Base-by-base conservation (phyloP, 2,888 invertebrate species). In the Oxystoma pomonae region DNA sequence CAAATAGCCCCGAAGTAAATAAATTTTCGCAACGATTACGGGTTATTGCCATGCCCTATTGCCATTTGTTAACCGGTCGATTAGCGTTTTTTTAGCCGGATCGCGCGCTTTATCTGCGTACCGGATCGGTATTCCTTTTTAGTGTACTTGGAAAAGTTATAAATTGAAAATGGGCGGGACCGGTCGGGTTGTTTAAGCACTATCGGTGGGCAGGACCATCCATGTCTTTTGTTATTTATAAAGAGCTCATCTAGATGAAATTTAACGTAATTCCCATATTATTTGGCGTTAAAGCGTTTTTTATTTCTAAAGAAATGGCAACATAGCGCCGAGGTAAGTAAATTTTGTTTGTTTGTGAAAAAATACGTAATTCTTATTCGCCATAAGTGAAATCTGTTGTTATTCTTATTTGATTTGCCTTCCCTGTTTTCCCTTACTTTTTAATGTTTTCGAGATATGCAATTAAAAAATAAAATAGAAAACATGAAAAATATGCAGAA, bases 121-220 rank as follows among this genome's bases (percentile, higher is more conserved):
- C 3, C 35, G 35, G 35, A 35, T 35, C 35, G 35, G 35, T 35
- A 35, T 35, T 3, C 35, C 35, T 35, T 35, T 35, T 35, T 7
- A n/a, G n/a, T n/a, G 35, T 35, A 35, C 35, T 35, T 35, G 35
- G 67, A 67, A 64, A 67, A 65, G 67, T 67, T 67, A 67, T 67
- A 67, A 67, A 67, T 67, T 67, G 67, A 67, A 67, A 67, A 64
- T 58, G 67, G 67, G 67, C 67, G 67, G 62, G 50, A 1, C 49
- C 58, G 51, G 18, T 17, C 62, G 51, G 22, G 19, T 64, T 67
- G 64, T 67, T 67, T 67, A 67, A 62, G 66, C 64, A 12, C 35
- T 35, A 3, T 3, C 35, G 35, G 35, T 35, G 35, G 35, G 35
- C 3, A 35, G 35, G 35, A 7, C 35, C 35, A 35, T 35, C 35